Evolutionary conservation across 53 echinoderm and acorn worm species (phyloP), one percentile per base, ranked within the genome.

Genomic region (Pentamera pediparva): DNA sequence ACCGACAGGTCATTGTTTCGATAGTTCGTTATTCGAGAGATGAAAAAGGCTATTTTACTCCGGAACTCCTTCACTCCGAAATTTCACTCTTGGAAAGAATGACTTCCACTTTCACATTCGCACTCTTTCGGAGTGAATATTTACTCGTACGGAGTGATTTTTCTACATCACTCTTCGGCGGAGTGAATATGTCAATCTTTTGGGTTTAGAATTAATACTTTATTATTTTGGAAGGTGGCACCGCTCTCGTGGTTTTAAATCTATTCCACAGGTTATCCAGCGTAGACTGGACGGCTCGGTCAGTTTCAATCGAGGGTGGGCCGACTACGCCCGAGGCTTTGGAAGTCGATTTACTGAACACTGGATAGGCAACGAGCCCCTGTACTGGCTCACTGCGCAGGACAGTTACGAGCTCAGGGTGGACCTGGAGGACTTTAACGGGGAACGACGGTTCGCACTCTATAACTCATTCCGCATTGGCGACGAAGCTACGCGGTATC

Each of bases 251-350:
- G n/a, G n/a, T 45, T 45, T n/a, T n/a, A n/a, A n/a, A n/a, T n/a
- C n/a, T n/a, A n/a, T n/a, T n/a, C n/a, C n/a, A n/a, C 30, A 89
- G 89, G 85, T 89, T 8, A 78, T 89, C 10, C 89, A 89, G 70
- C 40, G 70, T 0, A 51, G 89, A 2, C 57, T 75, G 35, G 89
- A 89, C 32, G 79, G 89, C 39, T 70, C 82, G 13, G 69, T 85
- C 0, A 65, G 45, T 9, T 89, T 89, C 75, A 50, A 75, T 48
- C 85, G 85, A 2, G 75, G 63, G 11, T 85, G 85, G 85, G 58
- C 39, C 11, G 78, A 78, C 31, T 89, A 89, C 75, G 70, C 51
- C 45, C 21, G 58, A 13, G 89, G 85, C 2, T 89, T 89, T 70
- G 89, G 89, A 3, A 78, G 74, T 63, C 47, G 64, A 48, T 72